Conservation (phyloP, 2,113 vertebrate species). For the Gila orcuttii region DNA sequence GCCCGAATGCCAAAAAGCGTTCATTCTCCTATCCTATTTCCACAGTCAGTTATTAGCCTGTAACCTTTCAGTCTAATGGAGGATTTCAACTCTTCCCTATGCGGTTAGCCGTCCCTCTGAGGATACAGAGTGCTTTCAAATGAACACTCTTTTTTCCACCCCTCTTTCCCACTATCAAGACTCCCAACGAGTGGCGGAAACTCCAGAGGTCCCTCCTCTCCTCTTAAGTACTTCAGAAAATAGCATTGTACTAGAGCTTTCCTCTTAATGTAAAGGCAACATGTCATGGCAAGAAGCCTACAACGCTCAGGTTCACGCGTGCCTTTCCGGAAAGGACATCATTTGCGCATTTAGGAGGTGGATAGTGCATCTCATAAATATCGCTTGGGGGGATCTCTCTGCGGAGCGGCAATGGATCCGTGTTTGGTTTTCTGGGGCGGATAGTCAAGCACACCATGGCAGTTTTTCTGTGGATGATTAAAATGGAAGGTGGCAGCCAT, state of each 20-base stretch:
- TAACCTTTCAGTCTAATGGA: constrained; percentile 46
- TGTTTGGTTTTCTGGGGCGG: background rate
- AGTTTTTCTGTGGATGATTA: constrained; percentile 17
- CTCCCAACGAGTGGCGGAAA: constrained; percentile 38
- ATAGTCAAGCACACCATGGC: constrained; percentile 28
- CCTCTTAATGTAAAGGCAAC: background rate
- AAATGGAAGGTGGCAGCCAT: constrained; percentile 49
- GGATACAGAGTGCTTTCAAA: constrained; percentile 55
- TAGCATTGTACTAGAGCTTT: background rate
- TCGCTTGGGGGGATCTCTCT: background rate
- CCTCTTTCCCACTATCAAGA: constrained; percentile 26
- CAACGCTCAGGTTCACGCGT: background rate
- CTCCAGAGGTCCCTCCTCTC: constrained; percentile 26
- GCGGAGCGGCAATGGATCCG: background rate
- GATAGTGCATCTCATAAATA: constrained; percentile 5
- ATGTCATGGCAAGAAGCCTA: background rate
- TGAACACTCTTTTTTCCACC: constrained; percentile 20
- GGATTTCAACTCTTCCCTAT: constrained; percentile 37
- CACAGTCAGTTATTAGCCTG: constrained; percentile 57
- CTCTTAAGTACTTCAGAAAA: constrained; percentile 20
- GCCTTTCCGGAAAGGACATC: background rate
- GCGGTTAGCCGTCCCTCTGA: constrained; percentile 14
- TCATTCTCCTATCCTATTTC: constrained; percentile 39
- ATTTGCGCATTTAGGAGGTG: background rate
- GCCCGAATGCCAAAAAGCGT: constrained; percentile 4